These are phyloP conservation scores for Anoncus sp. DNA, from an alignment of 2,888 invertebrate species.

Conservation along the genomic window DNA sequence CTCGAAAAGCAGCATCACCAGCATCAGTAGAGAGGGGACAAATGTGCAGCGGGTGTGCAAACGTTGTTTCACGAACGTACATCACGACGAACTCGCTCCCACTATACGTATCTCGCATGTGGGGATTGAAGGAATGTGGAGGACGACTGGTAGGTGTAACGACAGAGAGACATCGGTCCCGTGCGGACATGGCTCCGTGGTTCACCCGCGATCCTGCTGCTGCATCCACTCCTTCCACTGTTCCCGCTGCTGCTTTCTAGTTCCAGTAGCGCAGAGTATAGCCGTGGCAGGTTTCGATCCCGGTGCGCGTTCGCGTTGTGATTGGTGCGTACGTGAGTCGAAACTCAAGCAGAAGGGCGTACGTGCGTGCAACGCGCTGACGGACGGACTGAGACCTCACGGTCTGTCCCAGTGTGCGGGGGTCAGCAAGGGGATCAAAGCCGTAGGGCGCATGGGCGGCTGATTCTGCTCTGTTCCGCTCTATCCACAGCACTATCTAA, in stretches of 20 bases:
- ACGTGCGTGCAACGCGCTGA: slow-evolving; percentile 68
- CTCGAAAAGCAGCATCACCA: slow-evolving; percentile 52
- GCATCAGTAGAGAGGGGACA: slow-evolving; percentile 57
- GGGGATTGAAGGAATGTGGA: slow-evolving; percentile 43
- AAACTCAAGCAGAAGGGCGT: slow-evolving; percentile 65
- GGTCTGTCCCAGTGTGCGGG: slow-evolving; percentile 42
- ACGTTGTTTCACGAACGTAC: slow-evolving; percentile 58
- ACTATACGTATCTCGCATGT: slow-evolving; percentile 35
- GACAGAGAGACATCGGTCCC: slow-evolving; percentile 62
- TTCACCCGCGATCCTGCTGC: slow-evolving; percentile 33
- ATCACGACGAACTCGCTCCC: slow-evolving; percentile 46
- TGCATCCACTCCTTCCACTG: slow-evolving; percentile 18
- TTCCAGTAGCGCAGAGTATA: slow-evolving; percentile 29
- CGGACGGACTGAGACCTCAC: slow-evolving; percentile 52
- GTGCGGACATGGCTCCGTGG: slow-evolving; percentile 67
- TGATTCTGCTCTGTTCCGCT: slow-evolving; percentile 18
- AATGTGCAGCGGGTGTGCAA: slow-evolving; percentile 56
- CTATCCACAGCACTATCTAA: slow-evolving; percentile 46
- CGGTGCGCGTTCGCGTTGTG: slow-evolving; percentile 67
- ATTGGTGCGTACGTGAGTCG: slow-evolving; percentile 73
- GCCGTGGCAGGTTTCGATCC: slow-evolving; percentile 68
- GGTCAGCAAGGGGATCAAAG: slow-evolving; percentile 54
- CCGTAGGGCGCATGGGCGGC: slow-evolving; percentile 52
- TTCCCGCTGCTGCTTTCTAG: slow-evolving; percentile 41
- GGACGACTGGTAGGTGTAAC: slow-evolving; percentile 44